Evolutionary conservation across 2,888 invertebrate genomes (phyloP).

Genomic region (Lasioglossum marginatum): DNA sequence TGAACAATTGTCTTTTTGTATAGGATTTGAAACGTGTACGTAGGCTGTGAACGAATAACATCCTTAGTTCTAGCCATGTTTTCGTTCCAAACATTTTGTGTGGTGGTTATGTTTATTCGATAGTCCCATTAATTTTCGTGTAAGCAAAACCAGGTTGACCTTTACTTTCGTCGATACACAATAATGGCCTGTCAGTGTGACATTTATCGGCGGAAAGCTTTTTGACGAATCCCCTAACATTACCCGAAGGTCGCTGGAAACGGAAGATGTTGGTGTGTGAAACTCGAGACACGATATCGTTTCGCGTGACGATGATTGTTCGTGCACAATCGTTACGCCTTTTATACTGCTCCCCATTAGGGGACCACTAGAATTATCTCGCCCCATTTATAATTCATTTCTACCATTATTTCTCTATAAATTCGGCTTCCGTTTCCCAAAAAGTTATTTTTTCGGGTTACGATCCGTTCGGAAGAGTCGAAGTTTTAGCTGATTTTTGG

Average conservation of each 20-base stretch:
- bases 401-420: not conserved
- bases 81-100: not conserved
- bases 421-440: not conserved
- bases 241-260: slow-evolving; percentile 20
- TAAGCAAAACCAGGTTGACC: not conserved
- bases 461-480: not conserved
- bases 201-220: slow-evolving; percentile 44
- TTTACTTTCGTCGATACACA: slow-evolving; percentile 1
- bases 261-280: slow-evolving; percentile 25
- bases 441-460: not conserved
- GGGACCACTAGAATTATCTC: not conserved
- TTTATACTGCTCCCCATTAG: not conserved
- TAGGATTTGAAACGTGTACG: too few relatives aligned
- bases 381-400: not conserved
- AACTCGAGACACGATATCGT: slow-evolving; percentile 18
- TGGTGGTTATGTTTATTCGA: not conserved
- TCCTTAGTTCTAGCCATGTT: too few relatives aligned
- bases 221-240: slow-evolving; percentile 16
- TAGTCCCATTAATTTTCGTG: not conserved
- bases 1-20: too few relatives aligned
- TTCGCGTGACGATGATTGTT: slow-evolving; percentile 1
- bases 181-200: slow-evolving; percentile 7
- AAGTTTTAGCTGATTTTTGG: not conserved
- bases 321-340: not conserved
- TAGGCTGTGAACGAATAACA: not conserved